Percentiles rank a stretch among this genome's conserved stretches.
These are phyloP conservation scores for Stegana nigrithorax DNA, from an alignment of 2,888 invertebrate genomes.

Conservation along the genomic window DNA sequence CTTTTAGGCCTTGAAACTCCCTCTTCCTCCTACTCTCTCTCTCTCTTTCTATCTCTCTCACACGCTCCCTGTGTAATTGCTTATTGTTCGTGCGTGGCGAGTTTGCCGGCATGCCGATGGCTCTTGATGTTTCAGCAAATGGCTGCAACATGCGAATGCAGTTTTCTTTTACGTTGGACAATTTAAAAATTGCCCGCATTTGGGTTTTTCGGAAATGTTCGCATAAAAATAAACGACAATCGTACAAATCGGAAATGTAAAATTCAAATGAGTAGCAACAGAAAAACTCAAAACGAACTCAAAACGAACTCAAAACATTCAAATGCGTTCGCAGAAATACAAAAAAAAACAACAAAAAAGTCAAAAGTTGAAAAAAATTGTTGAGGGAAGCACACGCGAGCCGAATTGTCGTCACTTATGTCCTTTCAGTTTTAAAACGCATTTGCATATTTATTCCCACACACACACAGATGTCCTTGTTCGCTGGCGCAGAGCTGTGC, in stretches of 20 bases:
- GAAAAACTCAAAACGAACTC: slow-evolving; percentile 21
- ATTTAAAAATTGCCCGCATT: too few species aligned
- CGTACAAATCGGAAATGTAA: slow-evolving; percentile 34
- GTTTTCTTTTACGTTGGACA: too few species aligned
- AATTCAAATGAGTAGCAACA: slow-evolving; percentile 37
- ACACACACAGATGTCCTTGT: slow-evolving; percentile 4
- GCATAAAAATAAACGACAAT: slow-evolving; percentile 11
- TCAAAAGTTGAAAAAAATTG: too few species aligned
- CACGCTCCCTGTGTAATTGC: too few species aligned
- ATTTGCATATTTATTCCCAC: slow-evolving; percentile 52
- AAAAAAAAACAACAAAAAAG: background rate
- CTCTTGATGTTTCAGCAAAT: too few species aligned
- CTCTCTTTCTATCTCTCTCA: too few species aligned
- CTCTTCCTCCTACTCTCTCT: too few species aligned
- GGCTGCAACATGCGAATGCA: too few species aligned
- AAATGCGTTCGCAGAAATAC: background rate
- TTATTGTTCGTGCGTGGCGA: too few species aligned
- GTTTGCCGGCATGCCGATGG: background rate
- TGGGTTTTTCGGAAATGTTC: slow-evolving; percentile 1
- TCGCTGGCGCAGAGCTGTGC: slow-evolving; percentile 3
- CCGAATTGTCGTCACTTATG: slow-evolving; percentile 58
- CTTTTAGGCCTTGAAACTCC: too few species aligned
- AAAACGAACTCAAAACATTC: slow-evolving; percentile 4
- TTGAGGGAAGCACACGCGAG: background rate
- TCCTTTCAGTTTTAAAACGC: slow-evolving; percentile 40